Evolutionary conservation across 2,113 vertebrate species (phyloP).

Genomic region (Galemys pyrenaicus): DNA sequence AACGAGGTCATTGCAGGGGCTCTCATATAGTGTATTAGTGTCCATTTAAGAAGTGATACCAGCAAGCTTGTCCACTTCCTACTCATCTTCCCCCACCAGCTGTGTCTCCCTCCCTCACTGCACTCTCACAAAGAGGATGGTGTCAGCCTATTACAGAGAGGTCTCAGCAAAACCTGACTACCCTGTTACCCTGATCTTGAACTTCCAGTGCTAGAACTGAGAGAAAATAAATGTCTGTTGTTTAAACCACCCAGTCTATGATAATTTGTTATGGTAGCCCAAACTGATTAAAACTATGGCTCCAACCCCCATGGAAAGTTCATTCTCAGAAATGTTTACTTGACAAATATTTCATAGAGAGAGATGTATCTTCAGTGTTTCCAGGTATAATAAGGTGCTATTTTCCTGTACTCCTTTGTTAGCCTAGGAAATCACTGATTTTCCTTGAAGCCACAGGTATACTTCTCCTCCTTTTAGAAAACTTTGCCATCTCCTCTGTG

Average conservation of each 20-base stretch:
- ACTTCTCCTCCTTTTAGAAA: neutral
- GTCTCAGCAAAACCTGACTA: neutral
- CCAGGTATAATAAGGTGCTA: neutral
- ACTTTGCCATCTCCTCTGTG: neutral
- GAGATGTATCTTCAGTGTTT: neutral
- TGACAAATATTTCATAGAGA: neutral
- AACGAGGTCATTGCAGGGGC: neutral
- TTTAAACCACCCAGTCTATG: neutral
- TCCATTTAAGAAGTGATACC: neutral
- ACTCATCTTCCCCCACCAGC: too few species aligned
- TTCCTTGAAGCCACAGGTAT: neutral
- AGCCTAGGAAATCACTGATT: neutral
- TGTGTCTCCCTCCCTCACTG: too few species aligned
- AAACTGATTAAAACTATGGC: neutral
- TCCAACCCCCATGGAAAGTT: neutral
- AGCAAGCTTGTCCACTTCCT: neutral
- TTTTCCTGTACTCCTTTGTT: neutral
- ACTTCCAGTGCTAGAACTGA: neutral
- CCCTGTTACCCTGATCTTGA: neutral
- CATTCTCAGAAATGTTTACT: neutral
- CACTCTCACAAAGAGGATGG: neutral
- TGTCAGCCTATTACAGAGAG: neutral
- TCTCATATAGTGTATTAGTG: neutral
- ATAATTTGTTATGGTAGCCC: neutral
- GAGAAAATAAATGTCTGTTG: neutral